Conservation (phyloP, 2,797 vertebrate species). For the Psittacula derbiana region DNA sequence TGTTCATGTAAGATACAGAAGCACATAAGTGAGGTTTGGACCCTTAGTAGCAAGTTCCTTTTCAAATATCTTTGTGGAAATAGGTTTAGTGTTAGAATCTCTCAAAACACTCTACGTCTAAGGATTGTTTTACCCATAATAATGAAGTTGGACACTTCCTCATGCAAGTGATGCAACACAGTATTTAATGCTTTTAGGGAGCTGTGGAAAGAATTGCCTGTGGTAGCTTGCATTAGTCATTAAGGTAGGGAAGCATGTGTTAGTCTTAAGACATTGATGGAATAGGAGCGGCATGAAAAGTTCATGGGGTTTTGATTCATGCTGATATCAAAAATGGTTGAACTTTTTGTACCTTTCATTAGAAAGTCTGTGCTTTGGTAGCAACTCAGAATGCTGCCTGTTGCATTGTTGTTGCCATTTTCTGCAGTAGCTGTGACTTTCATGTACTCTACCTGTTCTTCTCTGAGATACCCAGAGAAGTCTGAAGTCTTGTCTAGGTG, state of each 20-base stretch:
- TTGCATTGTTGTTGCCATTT: not conserved
- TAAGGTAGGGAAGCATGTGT: not conserved
- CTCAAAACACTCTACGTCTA: not conserved
- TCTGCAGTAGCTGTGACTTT: not conserved
- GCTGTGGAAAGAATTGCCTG: not conserved
- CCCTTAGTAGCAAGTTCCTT: not conserved
- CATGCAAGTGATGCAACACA: not conserved
- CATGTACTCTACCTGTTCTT: not conserved
- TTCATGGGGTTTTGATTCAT: not conserved
- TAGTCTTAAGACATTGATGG: not conserved
- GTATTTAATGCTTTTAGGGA: not conserved
- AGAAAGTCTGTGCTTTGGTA: not conserved
- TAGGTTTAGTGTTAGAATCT: not conserved
- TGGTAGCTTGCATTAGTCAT: not conserved
- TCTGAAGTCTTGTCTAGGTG: not conserved
- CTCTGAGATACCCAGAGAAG: not conserved
- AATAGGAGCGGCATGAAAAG: not conserved
- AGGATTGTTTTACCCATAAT: not conserved
- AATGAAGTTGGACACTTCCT: not conserved
- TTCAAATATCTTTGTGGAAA: not conserved
- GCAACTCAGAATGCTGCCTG: not conserved
- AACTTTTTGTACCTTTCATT: not conserved
- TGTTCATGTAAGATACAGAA: not conserved
- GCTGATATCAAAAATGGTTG: not conserved
- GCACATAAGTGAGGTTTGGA: not conserved